Base-by-base conservation (phyloP, 2,797 vertebrate species). In the Rhinichthys osculus region DNA sequence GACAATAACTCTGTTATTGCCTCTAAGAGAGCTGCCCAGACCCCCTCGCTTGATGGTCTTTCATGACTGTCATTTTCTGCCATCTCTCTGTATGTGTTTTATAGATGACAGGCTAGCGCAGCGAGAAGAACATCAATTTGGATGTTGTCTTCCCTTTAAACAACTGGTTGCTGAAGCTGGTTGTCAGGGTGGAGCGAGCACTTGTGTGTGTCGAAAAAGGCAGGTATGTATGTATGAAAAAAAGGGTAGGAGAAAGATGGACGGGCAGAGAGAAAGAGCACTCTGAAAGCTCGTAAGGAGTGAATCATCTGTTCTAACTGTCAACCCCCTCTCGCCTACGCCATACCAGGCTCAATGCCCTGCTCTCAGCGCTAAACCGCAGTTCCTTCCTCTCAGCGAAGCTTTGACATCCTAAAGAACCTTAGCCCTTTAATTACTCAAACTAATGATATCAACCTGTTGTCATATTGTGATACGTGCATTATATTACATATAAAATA, bases 91-190 rank as follows among this genome's bases (percentile, higher is more conserved):
- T 81, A 87, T 85, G 79, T 85, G 83, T 90, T 88, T 88, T 90
- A 82, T 78, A 85, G 87, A 88, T 88, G 83, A 90, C 89, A 86
- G 86, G 85, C 87, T 87, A 87, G 79, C 10, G 33, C 57, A 14
- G 73, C 17, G 57, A n/a, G 81, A 87, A 87, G 88, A 80, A 86
- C 87, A 89, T 90, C 89, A 90, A 88, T 89, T 88, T 88, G 81
- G 88, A 89, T 80, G 85, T 87, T 88, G 90, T 88, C 88, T 88
- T 89, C 78, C 84, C 40, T 88, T 85, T 89, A 89, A 89, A 90
- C 89, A 88, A 86, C 85, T 69, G 87, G 87, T 89, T 89, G 84
- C 72, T 90, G 84, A 89, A 87, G 87, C 87, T 86, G 86, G 87
- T 87, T 87, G 87, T 90, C 89, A 90, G 74, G 87, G 89, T 89